These are phyloP conservation scores for Nymphicus hollandicus DNA, from an alignment of 2,113 vertebrate genomes.

Conservation along the genomic window DNA sequence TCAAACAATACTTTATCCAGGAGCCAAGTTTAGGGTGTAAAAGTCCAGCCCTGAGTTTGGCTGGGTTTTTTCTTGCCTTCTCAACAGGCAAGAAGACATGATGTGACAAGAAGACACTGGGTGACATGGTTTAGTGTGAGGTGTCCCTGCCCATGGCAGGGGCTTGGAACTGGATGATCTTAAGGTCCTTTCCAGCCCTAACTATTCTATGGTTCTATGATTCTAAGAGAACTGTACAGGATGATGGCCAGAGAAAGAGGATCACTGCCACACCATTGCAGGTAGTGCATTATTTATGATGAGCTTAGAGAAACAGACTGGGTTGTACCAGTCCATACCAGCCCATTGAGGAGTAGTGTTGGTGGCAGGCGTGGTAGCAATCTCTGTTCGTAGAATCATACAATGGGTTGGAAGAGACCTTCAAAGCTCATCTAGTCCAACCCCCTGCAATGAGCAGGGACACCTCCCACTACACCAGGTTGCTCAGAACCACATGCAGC, in stretches of 20 bases:
- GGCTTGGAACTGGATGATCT: neutral
- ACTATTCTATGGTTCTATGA: neutral
- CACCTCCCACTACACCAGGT: neutral
- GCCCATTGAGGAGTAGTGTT: rapidly evolving
- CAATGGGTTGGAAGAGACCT: neutral
- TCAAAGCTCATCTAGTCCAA: neutral
- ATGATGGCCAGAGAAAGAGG: neutral
- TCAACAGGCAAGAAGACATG: neutral
- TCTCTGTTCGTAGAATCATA: neutral
- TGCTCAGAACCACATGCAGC: neutral
- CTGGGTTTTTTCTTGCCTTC: neutral
- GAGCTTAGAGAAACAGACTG: neutral
- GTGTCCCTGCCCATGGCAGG: neutral
- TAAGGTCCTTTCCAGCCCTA: neutral
- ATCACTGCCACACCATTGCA: rapidly evolving
- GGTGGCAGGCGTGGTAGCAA: too few species aligned
- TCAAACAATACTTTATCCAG: neutral
- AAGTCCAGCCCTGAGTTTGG: neutral
- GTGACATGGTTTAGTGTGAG: neutral
- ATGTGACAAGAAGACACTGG: neutral
- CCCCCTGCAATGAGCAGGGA: neutral
- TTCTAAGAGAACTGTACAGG: neutral
- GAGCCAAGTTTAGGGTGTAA: neutral
- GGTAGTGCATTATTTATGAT: neutral
- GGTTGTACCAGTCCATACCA: neutral